Evolutionary conservation across 2,888 invertebrate genomes (phyloP).

Genomic region (Lasioglossum calceatum): DNA sequence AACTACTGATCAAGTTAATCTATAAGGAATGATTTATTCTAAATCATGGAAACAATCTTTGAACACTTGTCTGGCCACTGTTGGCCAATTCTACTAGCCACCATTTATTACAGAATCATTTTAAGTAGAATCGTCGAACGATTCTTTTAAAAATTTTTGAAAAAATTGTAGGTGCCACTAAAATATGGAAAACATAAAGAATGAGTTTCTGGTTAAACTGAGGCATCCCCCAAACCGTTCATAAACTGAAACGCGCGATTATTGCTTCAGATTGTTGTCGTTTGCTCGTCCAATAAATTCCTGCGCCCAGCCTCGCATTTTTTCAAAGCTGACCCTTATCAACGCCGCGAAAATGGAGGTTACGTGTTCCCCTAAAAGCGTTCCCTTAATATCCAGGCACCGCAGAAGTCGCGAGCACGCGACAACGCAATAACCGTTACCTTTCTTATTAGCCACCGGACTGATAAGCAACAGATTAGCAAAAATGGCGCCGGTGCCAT

Average conservation of each 20-base stretch:
- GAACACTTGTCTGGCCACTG: too few species aligned
- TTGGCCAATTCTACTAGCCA: too few species aligned
- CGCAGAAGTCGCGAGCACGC: constrained; percentile 44
- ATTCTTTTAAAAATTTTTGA: too few species aligned
- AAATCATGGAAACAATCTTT: too few species aligned
- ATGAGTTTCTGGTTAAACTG: not conserved
- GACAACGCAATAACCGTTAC: constrained; percentile 74
- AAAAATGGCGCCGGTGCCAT: constrained; percentile 97
- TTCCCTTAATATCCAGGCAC: constrained; percentile 48
- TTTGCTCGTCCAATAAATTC: not conserved
- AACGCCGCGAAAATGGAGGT: constrained; percentile 25
- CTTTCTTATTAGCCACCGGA: constrained; percentile 88
- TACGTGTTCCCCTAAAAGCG: constrained; percentile 29
- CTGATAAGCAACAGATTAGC: constrained; percentile 97
- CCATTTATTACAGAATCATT: too few species aligned
- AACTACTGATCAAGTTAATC: not conserved
- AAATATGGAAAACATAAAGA: too few species aligned
- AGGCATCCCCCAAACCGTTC: not conserved
- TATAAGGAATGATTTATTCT: too few species aligned
- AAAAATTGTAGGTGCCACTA: too few species aligned
- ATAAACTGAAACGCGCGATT: not conserved
- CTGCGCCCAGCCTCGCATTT: not conserved
- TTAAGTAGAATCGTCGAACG: too few species aligned
- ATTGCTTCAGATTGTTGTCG: not conserved
- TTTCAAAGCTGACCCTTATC: constrained; percentile 21